Evolutionary conservation across 1,140 invertebrate genomes (phyloP), one percentile per base, ranked within the genome.

Genomic region (Drosophila elegans): DNA sequence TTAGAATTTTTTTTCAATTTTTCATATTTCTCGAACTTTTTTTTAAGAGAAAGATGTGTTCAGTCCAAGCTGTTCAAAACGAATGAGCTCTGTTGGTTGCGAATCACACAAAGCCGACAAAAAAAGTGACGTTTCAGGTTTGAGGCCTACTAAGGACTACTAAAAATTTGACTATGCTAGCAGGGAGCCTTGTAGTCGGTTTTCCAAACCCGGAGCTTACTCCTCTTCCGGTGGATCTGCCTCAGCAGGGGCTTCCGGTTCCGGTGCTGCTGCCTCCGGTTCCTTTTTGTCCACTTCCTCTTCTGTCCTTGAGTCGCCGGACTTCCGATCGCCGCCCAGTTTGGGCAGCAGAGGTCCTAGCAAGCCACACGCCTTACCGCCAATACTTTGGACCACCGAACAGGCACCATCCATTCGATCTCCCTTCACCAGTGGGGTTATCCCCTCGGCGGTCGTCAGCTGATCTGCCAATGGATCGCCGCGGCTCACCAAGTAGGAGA

Each of bases 21-120:
- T 72, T 71, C 44, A 56, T 67, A 66, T 48, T 76, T 25, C 46
- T 71, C 12, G 41, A 34, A 42, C 11, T 39, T 27, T 34, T 46
- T 41, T 71, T 36, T 3, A 48, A 3, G 12, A 48, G 38, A 29
- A 36, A 46, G 51, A 48, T 74, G 81, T 66, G 62, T 12, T 51
- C 54, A 27, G 13, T 21, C 34, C 5, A 13, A 66, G 38, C 13
- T 41, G 44, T 52, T 25, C 13, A 25, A 32, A 44, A 11, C 7
- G 41, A 85, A 61, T 86, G 78, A 67, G 29, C 32, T 51, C n/a
- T 29, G 0, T 3, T 11, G 2, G 6, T 4, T 12, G 25, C 29
- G 25, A 21, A 36, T 21, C 34, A 13, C 6, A n/a, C 42, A 48
- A 34, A 21, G 41, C n/a, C 32, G 10, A 39, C 5, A 38, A 3